phyloP scores from a whole-genome alignment of 2,113 vertebrate species.

The Redunca redunca region DNA sequence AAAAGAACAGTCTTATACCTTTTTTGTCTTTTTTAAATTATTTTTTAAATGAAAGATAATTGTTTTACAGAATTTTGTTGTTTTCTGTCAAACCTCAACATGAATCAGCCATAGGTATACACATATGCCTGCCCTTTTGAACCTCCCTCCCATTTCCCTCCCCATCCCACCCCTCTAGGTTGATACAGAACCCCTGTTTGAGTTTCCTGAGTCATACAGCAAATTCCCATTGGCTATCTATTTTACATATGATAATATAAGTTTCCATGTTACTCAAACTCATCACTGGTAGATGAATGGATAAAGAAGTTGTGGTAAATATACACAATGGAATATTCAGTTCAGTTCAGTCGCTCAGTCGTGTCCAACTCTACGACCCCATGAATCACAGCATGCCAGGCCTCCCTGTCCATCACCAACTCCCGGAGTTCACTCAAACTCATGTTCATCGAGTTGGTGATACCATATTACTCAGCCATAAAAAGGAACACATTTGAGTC shows the following conservation, averaged over 20 bases:
- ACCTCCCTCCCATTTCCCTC: not conserved
- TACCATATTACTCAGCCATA: not conserved
- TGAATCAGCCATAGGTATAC: not conserved
- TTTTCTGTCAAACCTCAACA: not conserved
- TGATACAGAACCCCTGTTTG: not conserved
- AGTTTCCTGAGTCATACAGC: not conserved
- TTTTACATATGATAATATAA: not conserved
- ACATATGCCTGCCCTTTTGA: not conserved
- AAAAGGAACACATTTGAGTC: not conserved
- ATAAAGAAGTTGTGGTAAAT: not conserved
- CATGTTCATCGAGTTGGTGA: no score
- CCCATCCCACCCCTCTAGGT: not conserved
- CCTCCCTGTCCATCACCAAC: no score
- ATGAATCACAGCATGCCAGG: no score
- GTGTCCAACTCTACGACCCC: no score
- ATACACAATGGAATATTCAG: not conserved
- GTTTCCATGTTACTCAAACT: not conserved
- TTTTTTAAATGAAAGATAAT: not conserved
- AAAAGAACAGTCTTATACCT: not conserved
- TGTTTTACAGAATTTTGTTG: not conserved
- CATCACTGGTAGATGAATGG: not conserved
- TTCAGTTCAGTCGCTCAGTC: no score
- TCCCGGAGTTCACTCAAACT: no score
- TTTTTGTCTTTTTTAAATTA: not conserved
- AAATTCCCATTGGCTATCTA: not conserved